Evolutionary conservation across 2,888 invertebrate species (phyloP).

Genomic region (Latheticus oryzae): DNA sequence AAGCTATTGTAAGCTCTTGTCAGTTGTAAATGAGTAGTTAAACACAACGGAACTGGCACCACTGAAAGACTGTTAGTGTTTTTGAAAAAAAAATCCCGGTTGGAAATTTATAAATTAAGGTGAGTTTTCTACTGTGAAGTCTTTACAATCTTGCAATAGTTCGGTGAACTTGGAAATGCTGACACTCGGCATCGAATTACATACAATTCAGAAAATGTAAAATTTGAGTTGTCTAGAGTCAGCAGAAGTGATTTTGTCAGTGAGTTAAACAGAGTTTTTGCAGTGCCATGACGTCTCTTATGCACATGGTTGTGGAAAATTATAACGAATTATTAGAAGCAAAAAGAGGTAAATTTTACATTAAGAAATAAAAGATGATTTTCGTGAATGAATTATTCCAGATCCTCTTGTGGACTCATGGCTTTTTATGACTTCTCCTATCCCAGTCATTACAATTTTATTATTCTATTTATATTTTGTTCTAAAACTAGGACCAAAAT

Average conservation of each 20-base stretch:
- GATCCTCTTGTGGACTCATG: conserved; percentile 82
- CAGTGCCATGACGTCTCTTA: conserved; percentile 65
- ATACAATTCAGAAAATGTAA: conserved; percentile 6
- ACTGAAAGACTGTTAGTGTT: conserved; percentile 2
- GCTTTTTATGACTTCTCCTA: conserved; percentile 82
- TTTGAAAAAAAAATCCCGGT: conserved; percentile 6
- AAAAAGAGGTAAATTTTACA: conserved; percentile 64
- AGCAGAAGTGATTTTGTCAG: conserved; percentile 1
- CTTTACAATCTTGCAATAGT: conserved; percentile 19
- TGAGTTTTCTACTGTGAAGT: no score
- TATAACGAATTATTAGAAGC: conserved; percentile 68
- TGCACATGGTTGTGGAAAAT: conserved; percentile 67
- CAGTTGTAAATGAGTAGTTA: conserved; percentile 37
- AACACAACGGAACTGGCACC: conserved; percentile 5
- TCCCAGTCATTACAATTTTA: conserved; percentile 75
- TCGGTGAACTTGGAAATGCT: conserved; percentile 24
- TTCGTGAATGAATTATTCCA: conserved; percentile 55
- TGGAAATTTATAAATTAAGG: conserved; percentile 12
- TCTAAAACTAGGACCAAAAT: conserved; percentile 78
- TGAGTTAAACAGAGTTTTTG: conserved; percentile 11
- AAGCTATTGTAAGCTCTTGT: conserved; percentile 40
- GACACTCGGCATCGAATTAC: background rate
- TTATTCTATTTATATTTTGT: conserved; percentile 79
- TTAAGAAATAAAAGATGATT: background rate
- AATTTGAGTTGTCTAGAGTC: background rate